These are phyloP conservation scores for Drosophila nigricruria DNA, from an alignment of 2,888 invertebrate species.

Conservation along the genomic window DNA sequence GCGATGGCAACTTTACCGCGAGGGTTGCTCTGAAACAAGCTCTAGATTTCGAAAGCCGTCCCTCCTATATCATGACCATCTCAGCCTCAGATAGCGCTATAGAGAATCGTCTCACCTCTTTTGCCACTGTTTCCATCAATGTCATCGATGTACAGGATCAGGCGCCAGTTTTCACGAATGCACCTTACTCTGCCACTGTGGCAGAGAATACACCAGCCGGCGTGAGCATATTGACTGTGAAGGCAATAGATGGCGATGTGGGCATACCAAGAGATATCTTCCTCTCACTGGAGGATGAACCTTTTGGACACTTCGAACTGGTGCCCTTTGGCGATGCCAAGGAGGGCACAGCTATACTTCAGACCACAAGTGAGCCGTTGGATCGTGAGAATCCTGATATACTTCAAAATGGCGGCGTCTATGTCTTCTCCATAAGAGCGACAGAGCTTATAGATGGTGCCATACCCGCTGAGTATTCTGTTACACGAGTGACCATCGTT, in stretches of 20 bases:
- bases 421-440: conserved; percentile 90
- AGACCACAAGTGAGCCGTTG: conserved; percentile 89
- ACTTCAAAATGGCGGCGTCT: conserved; percentile 92
- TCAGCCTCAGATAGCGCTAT: conserved; percentile 88
- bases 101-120: conserved; percentile 88
- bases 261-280: conserved; percentile 89
- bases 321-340: conserved; percentile 86
- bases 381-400: conserved; percentile 91
- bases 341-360: conserved; percentile 87
- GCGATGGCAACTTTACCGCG: conserved; percentile 90
- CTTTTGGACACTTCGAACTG: conserved; percentile 89
- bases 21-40: conserved; percentile 88
- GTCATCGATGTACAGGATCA: conserved; percentile 93
- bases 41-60: conserved; percentile 92
- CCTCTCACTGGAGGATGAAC: conserved; percentile 90
- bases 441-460: conserved; percentile 91
- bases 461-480: conserved; percentile 89
- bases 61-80: conserved; percentile 90
- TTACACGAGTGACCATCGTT: conserved; percentile 90
- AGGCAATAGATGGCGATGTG: conserved; percentile 93
- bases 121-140: conserved; percentile 91
- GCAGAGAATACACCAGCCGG: conserved; percentile 90
- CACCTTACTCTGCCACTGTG: conserved; percentile 92
- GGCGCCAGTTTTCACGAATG: conserved; percentile 92
- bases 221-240: conserved; percentile 89